Conservation (phyloP, 2,797 vertebrate species). For the Podarcis lilfordi region DNA sequence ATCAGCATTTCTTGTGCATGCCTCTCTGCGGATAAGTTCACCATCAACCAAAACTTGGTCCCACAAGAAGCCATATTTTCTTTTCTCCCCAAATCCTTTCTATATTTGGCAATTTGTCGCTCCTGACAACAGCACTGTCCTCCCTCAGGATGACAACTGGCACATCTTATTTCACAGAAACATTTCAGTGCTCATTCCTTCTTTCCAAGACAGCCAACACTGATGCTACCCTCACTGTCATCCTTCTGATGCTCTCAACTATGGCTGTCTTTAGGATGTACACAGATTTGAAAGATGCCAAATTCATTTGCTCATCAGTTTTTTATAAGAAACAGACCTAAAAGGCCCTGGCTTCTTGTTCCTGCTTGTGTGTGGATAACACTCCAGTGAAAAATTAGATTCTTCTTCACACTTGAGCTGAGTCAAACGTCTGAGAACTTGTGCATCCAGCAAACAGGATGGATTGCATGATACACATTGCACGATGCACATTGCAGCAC, state of each 20-base stretch:
- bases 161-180: slow-evolving; percentile 4
- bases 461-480: no score
- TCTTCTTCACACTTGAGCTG: background rate
- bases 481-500: background rate
- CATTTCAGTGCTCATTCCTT: background rate
- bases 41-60: background rate
- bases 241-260: background rate
- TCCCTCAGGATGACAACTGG: slow-evolving; percentile 1
- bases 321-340: background rate
- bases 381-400: background rate
- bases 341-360: background rate
- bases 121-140: background rate
- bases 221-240: background rate
- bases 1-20: background rate
- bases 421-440: background rate
- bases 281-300: background rate
- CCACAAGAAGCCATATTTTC: background rate
- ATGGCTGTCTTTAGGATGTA: background rate
- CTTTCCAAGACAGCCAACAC: background rate
- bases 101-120: background rate
- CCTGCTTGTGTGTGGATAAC: background rate
- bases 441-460: background rate
- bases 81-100: background rate
- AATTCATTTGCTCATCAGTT: background rate
- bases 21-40: background rate